A percentile compares a stretch with the other conserved stretches of the same genome.
Evolutionary conservation across 2,797 vertebrate genomes (phyloP).

Genomic region (Coregonus ussuriensis): DNA sequence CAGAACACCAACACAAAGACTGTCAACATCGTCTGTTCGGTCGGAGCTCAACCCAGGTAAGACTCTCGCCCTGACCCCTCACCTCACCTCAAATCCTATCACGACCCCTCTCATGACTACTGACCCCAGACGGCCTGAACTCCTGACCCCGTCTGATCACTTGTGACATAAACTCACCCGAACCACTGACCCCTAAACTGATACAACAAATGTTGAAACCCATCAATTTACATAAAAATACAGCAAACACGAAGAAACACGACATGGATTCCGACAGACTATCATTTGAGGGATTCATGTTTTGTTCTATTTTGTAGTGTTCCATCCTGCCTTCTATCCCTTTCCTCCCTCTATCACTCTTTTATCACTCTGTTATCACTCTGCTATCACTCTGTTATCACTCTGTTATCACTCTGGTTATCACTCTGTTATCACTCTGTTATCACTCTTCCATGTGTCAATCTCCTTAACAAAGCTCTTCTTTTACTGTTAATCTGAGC

Average conservation of each 20-base stretch:
- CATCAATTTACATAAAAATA: background rate
- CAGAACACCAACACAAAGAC: background rate
- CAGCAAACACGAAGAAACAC: too few relatives aligned
- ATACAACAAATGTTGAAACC: background rate
- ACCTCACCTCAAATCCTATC: slow-evolving; percentile 41
- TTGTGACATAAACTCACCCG: background rate
- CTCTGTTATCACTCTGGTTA: too few relatives aligned
- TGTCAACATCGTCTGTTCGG: background rate
- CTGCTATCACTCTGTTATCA: too few relatives aligned
- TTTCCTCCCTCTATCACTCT: background rate
- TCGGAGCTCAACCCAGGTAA: slow-evolving; percentile 11
- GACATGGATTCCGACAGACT: background rate
- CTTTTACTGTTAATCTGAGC: slow-evolving; percentile 47
- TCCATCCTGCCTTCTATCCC: background rate
- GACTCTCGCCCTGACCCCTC: slow-evolving; percentile 25
- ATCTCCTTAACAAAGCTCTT: slow-evolving; percentile 60
- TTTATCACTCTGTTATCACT: too few relatives aligned
- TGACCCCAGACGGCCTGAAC: slow-evolving; percentile 31
- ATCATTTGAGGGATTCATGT: background rate
- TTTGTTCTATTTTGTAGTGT: background rate
- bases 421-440: background rate
- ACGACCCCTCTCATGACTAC: background rate
- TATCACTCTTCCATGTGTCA: background rate
- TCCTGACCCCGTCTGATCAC: slow-evolving; percentile 21
- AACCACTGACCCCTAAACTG: background rate